Evolutionary conservation across 2,113 vertebrate species (phyloP).

Genomic region (Zonotrichia leucophrys): DNA sequence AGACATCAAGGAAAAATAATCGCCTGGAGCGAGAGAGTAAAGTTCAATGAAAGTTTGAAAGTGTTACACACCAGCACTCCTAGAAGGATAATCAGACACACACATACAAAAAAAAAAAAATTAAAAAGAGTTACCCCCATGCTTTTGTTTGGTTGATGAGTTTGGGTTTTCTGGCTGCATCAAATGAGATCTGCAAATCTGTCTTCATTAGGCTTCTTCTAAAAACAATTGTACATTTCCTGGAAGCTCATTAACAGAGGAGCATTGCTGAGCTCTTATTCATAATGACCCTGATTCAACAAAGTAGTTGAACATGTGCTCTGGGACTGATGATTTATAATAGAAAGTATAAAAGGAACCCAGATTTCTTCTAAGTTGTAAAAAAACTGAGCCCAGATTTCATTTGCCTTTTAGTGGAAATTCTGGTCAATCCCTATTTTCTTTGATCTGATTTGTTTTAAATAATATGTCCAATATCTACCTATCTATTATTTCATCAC

Average conservation of each 20-base stretch:
- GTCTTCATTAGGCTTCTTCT: conserved; percentile 75
- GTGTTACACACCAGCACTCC: conserved; percentile 32
- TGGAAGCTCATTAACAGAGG: conserved; percentile 70
- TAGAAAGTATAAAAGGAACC: neutral
- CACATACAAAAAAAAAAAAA: neutral
- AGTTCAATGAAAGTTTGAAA: conserved; percentile 72
- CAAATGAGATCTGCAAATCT: conserved; percentile 72
- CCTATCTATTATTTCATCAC: neutral
- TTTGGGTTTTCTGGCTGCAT: conserved; percentile 69
- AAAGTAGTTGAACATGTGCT: conserved; percentile 44
- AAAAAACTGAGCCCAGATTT: neutral
- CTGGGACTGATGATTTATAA: neutral
- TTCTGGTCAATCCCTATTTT: neutral
- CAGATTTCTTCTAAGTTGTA: neutral
- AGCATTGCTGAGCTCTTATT: conserved; percentile 64
- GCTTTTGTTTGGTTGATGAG: conserved; percentile 66
- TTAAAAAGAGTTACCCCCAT: conserved; percentile 17
- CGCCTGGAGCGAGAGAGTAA: conserved; percentile 11
- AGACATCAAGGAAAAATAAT: conserved; percentile 42
- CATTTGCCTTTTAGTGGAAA: neutral
- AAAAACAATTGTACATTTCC: conserved; percentile 71
- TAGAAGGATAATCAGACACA: conserved; percentile 60
- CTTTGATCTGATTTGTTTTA: neutral
- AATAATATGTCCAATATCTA: neutral
- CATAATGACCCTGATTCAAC: conserved; percentile 52